phyloP scores from a whole-genome alignment of 2,113 vertebrate genomes.

The Engystomops pustulosus region DNA sequence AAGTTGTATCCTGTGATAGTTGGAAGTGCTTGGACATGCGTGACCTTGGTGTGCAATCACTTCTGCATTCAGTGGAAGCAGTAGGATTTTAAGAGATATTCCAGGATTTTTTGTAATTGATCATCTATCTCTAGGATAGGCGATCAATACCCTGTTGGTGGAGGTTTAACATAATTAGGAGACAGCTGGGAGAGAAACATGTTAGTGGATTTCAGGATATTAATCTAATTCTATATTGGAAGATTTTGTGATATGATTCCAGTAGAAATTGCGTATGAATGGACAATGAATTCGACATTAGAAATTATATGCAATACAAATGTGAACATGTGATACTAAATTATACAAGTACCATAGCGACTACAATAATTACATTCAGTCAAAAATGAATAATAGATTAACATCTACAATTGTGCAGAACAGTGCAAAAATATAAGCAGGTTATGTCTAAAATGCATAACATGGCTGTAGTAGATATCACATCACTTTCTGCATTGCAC shows the following conservation, averaged over 20 bases:
- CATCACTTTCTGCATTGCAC: background rate
- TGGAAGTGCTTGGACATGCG: background rate
- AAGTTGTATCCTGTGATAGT: background rate
- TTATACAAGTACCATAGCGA: background rate
- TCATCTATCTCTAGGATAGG: no score
- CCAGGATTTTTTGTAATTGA: no score
- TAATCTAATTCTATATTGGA: no score
- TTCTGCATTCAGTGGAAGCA: background rate
- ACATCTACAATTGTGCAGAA: background rate
- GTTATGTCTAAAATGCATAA: background rate
- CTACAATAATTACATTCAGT: background rate
- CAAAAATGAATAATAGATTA: background rate
- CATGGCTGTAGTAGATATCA: background rate
- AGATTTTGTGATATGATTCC: no score
- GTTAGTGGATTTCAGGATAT: no score
- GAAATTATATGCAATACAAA: background rate
- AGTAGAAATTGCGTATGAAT: no score
- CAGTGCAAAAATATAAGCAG: background rate
- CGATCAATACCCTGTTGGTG: no score
- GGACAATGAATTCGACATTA: no score
- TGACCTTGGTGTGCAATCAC: background rate
- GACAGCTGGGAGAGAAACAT: no score
- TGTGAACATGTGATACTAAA: background rate
- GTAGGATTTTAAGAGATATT: background rate
- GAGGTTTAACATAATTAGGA: no score